Base-by-base conservation (phyloP, 2,797 vertebrate genomes). In the Darevskia nairensis region DNA sequence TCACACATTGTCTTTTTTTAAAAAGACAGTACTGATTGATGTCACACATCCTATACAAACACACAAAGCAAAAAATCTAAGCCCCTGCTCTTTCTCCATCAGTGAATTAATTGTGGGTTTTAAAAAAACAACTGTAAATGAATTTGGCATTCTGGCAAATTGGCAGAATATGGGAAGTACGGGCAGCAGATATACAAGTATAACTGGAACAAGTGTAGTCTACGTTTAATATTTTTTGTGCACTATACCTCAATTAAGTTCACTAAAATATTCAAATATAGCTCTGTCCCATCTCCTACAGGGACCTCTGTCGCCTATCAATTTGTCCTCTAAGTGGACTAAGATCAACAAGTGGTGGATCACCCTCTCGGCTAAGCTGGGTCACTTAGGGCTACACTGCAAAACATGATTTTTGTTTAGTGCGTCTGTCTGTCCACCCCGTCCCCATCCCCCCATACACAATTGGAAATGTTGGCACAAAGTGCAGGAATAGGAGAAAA, bases 181-280 rank as follows among this genome's bases (percentile, higher is more conserved):
- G 6, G n/a, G 87, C 78, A 71, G 39, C 77, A 66, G 19, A 21
- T 15, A 91, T 89, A 92, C 72, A 88, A 86, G 87, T 84, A 88
- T 90, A 84, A 1, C 0, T 61, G 80, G 75, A 92, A 90, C 0
- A 88, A 0, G 2, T 85, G 78, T 77, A 80, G 82, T 86, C 86
- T 90, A 88, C 83, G 86, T 74, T 90, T 82, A 89, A 84, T 41
- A 81, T 19, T 46, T 93, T 68, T 84, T n/a, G 83, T 0, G 11
- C 78, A 85, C 44, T 1, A 86, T 84, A 29, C 69, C 90, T 72
- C 0, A 0, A 88, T 19, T 64, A 87, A 87, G 87, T 91, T 88
- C 91, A 92, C 83, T 88, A 89, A 94, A 92, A 92, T 88, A 93
- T 21, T 82, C 92, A 85, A 85, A 80, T 27, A 82, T 72, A 59